These are phyloP conservation scores for Periplaneta americana DNA, from an alignment of 1,140 invertebrate genomes.

Conservation along the genomic window DNA sequence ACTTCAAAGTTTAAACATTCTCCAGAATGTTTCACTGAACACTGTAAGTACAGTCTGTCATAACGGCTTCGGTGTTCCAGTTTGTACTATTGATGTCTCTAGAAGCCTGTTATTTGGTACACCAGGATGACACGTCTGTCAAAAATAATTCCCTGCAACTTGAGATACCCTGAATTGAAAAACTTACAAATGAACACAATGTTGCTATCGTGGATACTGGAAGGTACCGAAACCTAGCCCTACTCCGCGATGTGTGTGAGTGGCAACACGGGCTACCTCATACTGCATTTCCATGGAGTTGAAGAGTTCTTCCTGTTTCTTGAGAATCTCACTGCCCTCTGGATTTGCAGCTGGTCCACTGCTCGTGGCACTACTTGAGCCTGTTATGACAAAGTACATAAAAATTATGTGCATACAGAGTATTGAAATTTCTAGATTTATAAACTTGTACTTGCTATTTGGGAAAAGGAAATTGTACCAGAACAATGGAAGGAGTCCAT, in stretches of 20 bases:
- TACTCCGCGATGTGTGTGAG: slow-evolving; percentile 89
- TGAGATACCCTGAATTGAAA: neutral
- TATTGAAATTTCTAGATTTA: neutral
- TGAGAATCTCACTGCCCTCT: slow-evolving; percentile 45
- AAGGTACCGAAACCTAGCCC: slow-evolving; percentile 32
- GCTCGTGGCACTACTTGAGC: neutral
- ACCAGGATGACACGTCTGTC: neutral
- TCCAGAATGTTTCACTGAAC: no score
- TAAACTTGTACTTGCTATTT: no score
- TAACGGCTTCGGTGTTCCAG: neutral
- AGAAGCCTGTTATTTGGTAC: neutral
- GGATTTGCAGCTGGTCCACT: slow-evolving; percentile 8
- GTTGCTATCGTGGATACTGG: slow-evolving; percentile 16
- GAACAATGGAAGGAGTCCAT: no score
- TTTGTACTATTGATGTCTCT: neutral
- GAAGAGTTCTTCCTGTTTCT: slow-evolving; percentile 89
- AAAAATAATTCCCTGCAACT: neutral
- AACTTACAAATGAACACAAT: neutral
- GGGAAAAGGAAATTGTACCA: no score
- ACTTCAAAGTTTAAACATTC: no score
- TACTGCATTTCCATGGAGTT: slow-evolving; percentile 90
- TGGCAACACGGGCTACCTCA: slow-evolving; percentile 86
- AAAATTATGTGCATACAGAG: neutral
- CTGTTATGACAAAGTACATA: neutral
- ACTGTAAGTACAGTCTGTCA: neutral